phyloP scores from a whole-genome alignment of 2,888 invertebrate species.

The Caenorhabditis sp. region DNA sequence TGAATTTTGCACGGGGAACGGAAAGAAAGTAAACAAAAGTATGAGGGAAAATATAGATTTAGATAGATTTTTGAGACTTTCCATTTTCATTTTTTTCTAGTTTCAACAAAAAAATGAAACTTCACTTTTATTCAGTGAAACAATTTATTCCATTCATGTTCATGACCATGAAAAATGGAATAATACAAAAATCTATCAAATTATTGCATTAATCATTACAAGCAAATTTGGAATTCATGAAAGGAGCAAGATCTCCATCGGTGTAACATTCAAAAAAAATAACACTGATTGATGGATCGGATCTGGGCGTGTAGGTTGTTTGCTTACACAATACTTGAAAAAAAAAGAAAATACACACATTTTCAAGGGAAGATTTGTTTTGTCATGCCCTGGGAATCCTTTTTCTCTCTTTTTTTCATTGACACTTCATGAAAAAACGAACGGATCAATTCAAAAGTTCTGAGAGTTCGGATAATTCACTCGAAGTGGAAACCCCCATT shows the following conservation, averaged over 20 bases:
- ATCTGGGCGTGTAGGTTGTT: conserved; percentile 16
- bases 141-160: not conserved
- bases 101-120: not conserved
- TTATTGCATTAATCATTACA: not conserved
- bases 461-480: not conserved
- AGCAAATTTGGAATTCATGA: conserved; percentile 32
- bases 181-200: not conserved
- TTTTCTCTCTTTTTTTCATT: not conserved
- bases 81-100: not conserved
- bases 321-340: conserved; percentile 53
- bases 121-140: conserved; percentile 10
- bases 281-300: conserved; percentile 48
- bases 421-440: not conserved
- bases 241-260: conserved; percentile 16
- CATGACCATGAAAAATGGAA: not conserved
- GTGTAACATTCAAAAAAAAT: conserved; percentile 15
- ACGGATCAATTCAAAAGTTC: not conserved
- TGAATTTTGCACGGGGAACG: conserved; percentile 18
- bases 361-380: conserved; percentile 27
- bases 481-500: not conserved
- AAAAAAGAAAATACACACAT: conserved; percentile 22
- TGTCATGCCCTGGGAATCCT: not conserved
- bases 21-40: conserved; percentile 42
- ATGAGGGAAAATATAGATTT: not conserved
- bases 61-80: conserved; percentile 25